These are phyloP conservation scores for Trichonephila clavata DNA, from an alignment of 1,140 invertebrate genomes.

Conservation along the genomic window DNA sequence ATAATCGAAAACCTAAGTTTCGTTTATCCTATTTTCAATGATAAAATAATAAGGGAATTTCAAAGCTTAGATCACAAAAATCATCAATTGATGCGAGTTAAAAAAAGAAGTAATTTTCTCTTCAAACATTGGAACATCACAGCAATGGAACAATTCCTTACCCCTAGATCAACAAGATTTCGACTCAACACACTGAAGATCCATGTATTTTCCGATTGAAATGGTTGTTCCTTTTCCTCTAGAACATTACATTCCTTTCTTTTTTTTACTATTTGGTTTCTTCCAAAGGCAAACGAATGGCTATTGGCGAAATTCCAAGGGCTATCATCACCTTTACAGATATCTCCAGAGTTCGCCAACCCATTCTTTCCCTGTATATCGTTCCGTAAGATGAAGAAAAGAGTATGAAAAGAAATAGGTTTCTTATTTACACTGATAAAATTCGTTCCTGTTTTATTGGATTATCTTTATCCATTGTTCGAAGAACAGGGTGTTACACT, in stretches of 20 bases:
- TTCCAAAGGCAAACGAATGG: conserved; percentile 47
- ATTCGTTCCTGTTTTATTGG: conserved; percentile 18
- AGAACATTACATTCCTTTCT: conserved; percentile 18
- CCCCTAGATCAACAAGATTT: conserved; percentile 36
- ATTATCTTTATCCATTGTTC: conserved; percentile 2
- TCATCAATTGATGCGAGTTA: background rate
- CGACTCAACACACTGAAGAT: conserved; percentile 32
- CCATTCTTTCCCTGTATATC: conserved; percentile 20
- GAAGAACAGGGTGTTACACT: background rate
- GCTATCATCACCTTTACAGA: conserved; percentile 62
- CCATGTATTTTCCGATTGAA: conserved; percentile 51
- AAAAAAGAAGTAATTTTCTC: conserved; percentile 17
- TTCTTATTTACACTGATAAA: conserved; percentile 47
- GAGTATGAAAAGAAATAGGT: conserved; percentile 25
- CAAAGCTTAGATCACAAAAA: background rate
- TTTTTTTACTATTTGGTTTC: conserved; percentile 39
- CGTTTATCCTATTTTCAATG: too few relatives aligned
- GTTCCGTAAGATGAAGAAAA: background rate
- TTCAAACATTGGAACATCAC: background rate
- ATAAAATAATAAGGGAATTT: too few relatives aligned
- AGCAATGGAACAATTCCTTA: background rate
- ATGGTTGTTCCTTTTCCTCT: conserved; percentile 24
- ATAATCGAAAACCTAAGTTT: too few relatives aligned
- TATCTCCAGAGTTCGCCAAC: background rate
- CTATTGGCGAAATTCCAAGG: conserved; percentile 61